A percentile compares a stretch with the other conserved stretches of the same genome.
Evolutionary conservation across 2,888 invertebrate species (phyloP).

Genomic region (Sarcophaga rosellei): DNA sequence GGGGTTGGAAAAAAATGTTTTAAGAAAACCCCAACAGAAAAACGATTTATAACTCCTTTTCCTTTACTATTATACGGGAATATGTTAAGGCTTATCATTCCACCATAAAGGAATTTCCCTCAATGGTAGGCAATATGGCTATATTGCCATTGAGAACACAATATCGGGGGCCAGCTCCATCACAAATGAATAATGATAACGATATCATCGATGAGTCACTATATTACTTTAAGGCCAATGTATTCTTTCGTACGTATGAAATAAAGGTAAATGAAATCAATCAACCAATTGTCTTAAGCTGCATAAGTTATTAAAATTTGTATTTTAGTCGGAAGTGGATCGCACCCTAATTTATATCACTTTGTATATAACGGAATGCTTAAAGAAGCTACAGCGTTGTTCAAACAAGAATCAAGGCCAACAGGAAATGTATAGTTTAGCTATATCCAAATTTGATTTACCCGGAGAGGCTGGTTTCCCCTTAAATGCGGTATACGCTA

Average conservation of each 20-base stretch:
- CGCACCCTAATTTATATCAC: constrained; percentile 98
- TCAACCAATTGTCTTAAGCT: neutral
- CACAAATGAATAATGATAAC: constrained; percentile 85
- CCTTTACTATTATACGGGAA: too few relatives aligned
- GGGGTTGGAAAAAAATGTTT: constrained; percentile 33
- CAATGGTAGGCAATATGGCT: constrained; percentile 95
- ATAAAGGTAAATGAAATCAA: constrained; percentile 88
- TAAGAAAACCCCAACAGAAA: neutral
- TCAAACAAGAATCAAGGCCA: constrained; percentile 93
- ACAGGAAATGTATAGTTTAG: constrained; percentile 98
- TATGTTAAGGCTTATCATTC: constrained; percentile 95
- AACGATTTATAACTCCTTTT: neutral
- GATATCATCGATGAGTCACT: constrained; percentile 99
- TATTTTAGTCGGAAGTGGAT: constrained; percentile 95
- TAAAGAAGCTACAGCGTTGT: constrained; percentile 96
- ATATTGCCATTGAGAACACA: constrained; percentile 94
- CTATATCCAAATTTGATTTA: constrained; percentile 96
- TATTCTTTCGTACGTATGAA: constrained; percentile 99
- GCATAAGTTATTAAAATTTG: neutral
- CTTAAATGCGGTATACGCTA: constrained; percentile 96
- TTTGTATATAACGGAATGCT: constrained; percentile 97
- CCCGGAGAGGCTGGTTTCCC: constrained; percentile 98
- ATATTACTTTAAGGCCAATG: constrained; percentile 98
- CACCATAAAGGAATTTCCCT: constrained; percentile 88
- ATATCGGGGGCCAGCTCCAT: constrained; percentile 95